Base-by-base conservation (phyloP, 2,888 invertebrate species). In the Resseliella maxima region DNA sequence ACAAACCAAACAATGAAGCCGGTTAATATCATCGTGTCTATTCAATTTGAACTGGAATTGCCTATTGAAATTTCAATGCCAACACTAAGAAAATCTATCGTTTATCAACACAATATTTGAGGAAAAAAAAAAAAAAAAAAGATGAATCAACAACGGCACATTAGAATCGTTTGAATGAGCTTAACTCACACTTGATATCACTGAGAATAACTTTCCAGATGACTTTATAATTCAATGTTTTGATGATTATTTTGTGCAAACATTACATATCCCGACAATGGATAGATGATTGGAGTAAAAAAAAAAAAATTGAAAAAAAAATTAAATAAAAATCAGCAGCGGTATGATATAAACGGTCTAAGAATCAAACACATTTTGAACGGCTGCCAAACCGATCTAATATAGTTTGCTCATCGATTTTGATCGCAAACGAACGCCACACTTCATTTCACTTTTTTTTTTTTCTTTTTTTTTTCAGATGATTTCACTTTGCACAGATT, bases 401-500 rank as follows among this genome's bases (percentile, higher is more conserved):
- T 0, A 72, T 72, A 72, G 72, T 72, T 72, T 72, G 72, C 72
- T n/a, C 31, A 1, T n/a, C 59, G 12, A 31, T 35, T 10, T 72
- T 59, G 59, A 72, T 27, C 72, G 35, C n/a, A 1, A 3, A 15
- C 72, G 2, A 10, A 10, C 31, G 15, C 27, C 27, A 72, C 31
- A 27, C 59, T 21, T 5, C 27, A 5, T n/a, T 15, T 15, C 72
- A 72, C 31, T 8, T 15, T 12, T 3, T 1, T 72, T 5, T 3
- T 27, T 31, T 31, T 24, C 3, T 10, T 1, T 24, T 50, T 18
- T 50, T 18, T n/a, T 24, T 24, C n/a, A 59, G 59, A 59, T 59
- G 59, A 59, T 59, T 59, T 59, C 59, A 59, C 59, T 59, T 24
- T 59, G 59, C 24, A 59, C 59, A 59, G 15, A 72, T 72, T 72